Percentiles rank a stretch among this genome's conserved stretches.
phyloP scores from a whole-genome alignment of 2,888 invertebrate species.

The Argynnis bischoffii region DNA sequence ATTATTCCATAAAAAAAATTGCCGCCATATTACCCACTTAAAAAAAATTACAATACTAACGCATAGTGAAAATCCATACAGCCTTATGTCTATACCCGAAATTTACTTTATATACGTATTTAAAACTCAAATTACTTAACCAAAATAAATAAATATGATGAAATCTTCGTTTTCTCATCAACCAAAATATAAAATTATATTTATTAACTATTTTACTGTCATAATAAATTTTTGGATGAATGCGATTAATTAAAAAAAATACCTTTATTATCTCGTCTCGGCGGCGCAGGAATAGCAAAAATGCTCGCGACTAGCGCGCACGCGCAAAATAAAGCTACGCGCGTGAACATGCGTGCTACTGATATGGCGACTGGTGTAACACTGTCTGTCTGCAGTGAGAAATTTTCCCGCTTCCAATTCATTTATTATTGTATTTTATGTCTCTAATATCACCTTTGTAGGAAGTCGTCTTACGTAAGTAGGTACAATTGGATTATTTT shows the following conservation, averaged over 20 bases:
- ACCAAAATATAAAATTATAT: no score
- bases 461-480: constrained; percentile 7
- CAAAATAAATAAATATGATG: not conserved
- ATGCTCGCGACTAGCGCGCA: constrained; percentile 58
- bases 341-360: constrained; percentile 60
- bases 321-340: constrained; percentile 53
- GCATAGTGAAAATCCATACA: not conserved
- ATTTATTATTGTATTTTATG: constrained; percentile 19
- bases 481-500: not conserved
- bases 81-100: not conserved
- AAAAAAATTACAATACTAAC: not conserved
- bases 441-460: constrained; percentile 11
- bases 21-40: not conserved
- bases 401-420: constrained; percentile 18
- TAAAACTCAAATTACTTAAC: not conserved
- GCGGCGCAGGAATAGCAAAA: constrained; percentile 56
- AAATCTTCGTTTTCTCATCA: no score
- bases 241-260: constrained; percentile 23
- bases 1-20: not conserved
- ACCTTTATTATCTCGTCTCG: constrained; percentile 62
- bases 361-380: constrained; percentile 44
- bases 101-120: not conserved
- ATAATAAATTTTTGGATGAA: no score
- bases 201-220: no score
- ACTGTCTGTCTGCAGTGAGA: constrained; percentile 25